phyloP scores from a whole-genome alignment of 2,797 vertebrate genomes.

The Kryptolebias ocellatus region DNA sequence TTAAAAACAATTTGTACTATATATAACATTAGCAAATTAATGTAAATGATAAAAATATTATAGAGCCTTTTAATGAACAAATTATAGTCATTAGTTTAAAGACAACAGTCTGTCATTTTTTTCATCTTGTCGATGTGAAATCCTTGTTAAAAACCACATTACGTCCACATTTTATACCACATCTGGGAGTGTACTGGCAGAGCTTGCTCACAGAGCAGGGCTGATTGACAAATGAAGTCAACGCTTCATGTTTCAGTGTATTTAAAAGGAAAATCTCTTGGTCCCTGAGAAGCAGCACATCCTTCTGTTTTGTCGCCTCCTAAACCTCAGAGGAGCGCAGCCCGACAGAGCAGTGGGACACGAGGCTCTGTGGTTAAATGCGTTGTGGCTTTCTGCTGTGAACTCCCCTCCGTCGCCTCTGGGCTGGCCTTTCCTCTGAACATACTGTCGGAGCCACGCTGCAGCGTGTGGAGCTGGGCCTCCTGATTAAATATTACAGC shows the following conservation, averaged over 20 bases:
- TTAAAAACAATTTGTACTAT: no score
- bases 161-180: not conserved
- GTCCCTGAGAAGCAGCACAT: not conserved
- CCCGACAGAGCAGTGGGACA: constrained; percentile 10
- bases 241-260: not conserved
- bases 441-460: constrained; percentile 72
- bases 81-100: no score
- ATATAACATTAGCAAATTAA: no score
- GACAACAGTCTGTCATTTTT: no score
- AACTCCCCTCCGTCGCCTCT: constrained; percentile 69
- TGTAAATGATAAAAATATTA: no score
- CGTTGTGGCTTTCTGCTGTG: constrained; percentile 72
- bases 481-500: constrained; percentile 85
- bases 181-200: not conserved
- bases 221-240: no score
- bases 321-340: not conserved
- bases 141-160: not conserved
- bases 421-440: constrained; percentile 72
- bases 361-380: constrained; percentile 62
- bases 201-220: not conserved
- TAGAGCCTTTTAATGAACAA: no score
- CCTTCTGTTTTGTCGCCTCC: constrained; percentile 1
- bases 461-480: constrained; percentile 64
- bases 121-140: no score
- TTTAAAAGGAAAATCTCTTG: not conserved